Base-by-base conservation (phyloP, 1,140 invertebrate species). In the Drosophila mojavensis region DNA sequence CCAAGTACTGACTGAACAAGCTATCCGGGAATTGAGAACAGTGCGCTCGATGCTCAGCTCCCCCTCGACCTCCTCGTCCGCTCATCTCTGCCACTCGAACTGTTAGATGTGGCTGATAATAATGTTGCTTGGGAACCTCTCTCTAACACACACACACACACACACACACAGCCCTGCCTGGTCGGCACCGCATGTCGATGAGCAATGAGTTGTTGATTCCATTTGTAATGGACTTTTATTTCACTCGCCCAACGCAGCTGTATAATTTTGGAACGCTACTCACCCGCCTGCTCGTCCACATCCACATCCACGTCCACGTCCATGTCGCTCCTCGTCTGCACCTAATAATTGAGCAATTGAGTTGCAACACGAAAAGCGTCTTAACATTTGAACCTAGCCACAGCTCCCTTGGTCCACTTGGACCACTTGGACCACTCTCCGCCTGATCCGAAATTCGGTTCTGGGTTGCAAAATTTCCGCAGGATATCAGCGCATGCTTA, bases 151-250 rank as follows among this genome's bases (percentile, higher is more conserved):
- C 1, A 24, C 20, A 2, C 20, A 1, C 1, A 20, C 20, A 24
- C 20, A 3, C 11, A 11, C 43, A 17, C 24, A 13, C 0, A 33
- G 33, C 30, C 59, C 17, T 7, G 45, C 28, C 30, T 61, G 43
- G 43, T 55, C 24, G 13, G 17, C 43, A 69, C 64, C 71, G 61
- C 65, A 76, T 78, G 58, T 80, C 84, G 81, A 84, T 89, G 84
- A 85, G 84, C 81, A 89, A 89, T 89, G 84, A 89, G 84, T 90
- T 89, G 84, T 90, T 89, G 84, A 89, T 89, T 90, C 78, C 84
- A 89, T 89, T 88, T 89, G 84, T 90, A 90, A 89, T 89, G 62
- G 84, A 89, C 84, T 90, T 90, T 90, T 89, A 90, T 89, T 90
- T 89, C 84, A 84, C 85, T 89, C 76, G 77, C 64, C 83, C 69